Conservation (phyloP, 2,113 vertebrate genomes). For the Embiotoca jacksoni region DNA sequence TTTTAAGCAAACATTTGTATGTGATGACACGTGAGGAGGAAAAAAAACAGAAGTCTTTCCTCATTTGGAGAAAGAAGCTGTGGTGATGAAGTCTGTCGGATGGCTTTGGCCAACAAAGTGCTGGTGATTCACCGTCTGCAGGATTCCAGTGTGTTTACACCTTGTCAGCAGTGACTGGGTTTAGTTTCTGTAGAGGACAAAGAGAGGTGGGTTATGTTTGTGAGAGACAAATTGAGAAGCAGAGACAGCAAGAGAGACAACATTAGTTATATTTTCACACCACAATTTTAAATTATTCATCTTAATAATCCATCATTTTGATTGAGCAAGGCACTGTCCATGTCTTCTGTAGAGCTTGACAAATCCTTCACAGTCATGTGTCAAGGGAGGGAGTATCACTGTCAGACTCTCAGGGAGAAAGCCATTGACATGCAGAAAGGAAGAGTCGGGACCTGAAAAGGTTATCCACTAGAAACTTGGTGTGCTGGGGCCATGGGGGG, state of each 20-base stretch:
- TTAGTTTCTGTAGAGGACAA: slow-evolving; percentile 1
- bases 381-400: slow-evolving; percentile 43
- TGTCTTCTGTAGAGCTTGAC: slow-evolving; percentile 39
- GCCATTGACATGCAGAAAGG: slow-evolving; percentile 68
- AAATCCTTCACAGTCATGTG: slow-evolving; percentile 51
- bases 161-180: slow-evolving; percentile 26
- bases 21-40: slow-evolving; percentile 17
- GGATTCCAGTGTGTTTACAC: slow-evolving; percentile 26
- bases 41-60: not conserved
- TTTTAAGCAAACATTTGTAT: slow-evolving; percentile 13
- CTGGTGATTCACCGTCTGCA: slow-evolving; percentile 43
- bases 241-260: not conserved
- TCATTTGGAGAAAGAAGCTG: slow-evolving; percentile 29
- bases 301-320: slow-evolving; percentile 53
- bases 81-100: slow-evolving; percentile 4
- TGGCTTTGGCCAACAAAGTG: not conserved
- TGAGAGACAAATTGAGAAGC: not conserved
- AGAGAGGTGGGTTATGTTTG: not conserved
- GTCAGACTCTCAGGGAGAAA: slow-evolving; percentile 41
- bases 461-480: slow-evolving; percentile 36
- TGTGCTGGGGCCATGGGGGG: slow-evolving; percentile 27
- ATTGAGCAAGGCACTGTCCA: slow-evolving; percentile 26
- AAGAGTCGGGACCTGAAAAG: slow-evolving; percentile 53
- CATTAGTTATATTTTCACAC: slow-evolving; percentile 15
- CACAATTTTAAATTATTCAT: slow-evolving; percentile 3